phyloP scores from a whole-genome alignment of 1,140 invertebrate genomes.

The Phthorimaea operculella region DNA sequence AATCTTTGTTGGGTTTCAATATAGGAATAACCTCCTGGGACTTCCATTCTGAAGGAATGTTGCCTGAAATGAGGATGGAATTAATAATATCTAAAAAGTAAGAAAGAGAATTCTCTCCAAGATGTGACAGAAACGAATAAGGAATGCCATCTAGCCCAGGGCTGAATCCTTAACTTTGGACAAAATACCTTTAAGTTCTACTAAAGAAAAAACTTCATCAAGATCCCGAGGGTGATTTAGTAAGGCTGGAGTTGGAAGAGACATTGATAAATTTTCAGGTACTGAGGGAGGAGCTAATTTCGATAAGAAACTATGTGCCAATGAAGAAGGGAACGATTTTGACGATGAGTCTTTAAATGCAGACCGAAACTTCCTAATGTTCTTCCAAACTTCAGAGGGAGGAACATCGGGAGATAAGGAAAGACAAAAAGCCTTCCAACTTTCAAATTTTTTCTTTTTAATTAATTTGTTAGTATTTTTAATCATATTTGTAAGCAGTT shows the following conservation, averaged over 20 bases:
- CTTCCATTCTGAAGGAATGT: too few species aligned
- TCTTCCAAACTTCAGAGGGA: background rate
- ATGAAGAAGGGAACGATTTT: background rate
- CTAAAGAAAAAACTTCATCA: background rate
- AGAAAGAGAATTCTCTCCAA: too few species aligned
- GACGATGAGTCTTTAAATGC: background rate
- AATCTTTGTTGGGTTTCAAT: too few species aligned
- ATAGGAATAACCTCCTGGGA: too few species aligned
- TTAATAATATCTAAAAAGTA: too few species aligned
- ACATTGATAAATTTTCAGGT: background rate
- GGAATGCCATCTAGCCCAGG: too few species aligned
- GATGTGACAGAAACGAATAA: too few species aligned
- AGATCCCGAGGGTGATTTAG: background rate
- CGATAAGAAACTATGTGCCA: background rate
- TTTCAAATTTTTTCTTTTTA: background rate
- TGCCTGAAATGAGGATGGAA: too few species aligned
- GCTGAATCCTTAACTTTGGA: too few species aligned
- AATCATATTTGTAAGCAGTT: background rate
- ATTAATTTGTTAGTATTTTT: background rate
- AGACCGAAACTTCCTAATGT: background rate
- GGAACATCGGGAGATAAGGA: background rate
- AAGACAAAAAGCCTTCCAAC: background rate
- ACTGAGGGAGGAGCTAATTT: background rate
- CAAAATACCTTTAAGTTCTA: background rate
- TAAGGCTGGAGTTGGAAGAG: background rate